These are phyloP conservation scores for Pinna nobilis DNA, from an alignment of 1,140 invertebrate genomes.

Conservation along the genomic window DNA sequence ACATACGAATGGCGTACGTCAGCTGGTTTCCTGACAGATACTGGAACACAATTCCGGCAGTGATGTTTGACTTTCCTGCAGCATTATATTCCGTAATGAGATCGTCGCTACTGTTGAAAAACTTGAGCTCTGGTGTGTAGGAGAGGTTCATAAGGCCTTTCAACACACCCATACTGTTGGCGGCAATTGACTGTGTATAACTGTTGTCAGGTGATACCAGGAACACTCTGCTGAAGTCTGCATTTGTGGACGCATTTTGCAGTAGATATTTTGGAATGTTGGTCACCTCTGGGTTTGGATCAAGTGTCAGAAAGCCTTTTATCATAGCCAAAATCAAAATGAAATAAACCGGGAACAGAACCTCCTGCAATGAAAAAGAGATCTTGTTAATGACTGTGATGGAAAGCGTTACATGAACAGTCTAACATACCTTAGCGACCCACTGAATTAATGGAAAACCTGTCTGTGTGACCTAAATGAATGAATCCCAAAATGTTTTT, in stretches of 20 bases:
- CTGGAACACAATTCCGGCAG: conserved; percentile 45
- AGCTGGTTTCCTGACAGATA: conserved; percentile 20
- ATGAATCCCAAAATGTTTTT: no score
- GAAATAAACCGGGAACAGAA: conserved; percentile 62
- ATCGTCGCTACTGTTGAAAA: no score
- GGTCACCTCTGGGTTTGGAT: conserved; percentile 34
- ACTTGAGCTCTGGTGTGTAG: no score
- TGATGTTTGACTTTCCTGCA: not conserved
- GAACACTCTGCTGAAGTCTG: conserved; percentile 14
- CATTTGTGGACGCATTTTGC: conserved; percentile 2
- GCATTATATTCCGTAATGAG: conserved; percentile 1
- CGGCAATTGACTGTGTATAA: conserved; percentile 40
- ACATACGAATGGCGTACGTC: conserved; percentile 43
- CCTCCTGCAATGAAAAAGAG: conserved; percentile 53
- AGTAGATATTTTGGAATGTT: conserved; percentile 40
- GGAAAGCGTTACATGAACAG: not conserved
- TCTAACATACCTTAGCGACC: no score
- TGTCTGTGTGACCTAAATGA: no score
- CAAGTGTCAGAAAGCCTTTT: conserved; percentile 39
- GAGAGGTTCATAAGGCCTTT: not conserved
- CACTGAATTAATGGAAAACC: no score
- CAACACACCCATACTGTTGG: conserved; percentile 34
- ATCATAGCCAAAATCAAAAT: conserved; percentile 53
- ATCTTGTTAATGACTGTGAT: not conserved
- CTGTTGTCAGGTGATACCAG: conserved; percentile 42